Evolutionary conservation across 2,113 vertebrate genomes (phyloP).

Genomic region (Abramis brama): DNA sequence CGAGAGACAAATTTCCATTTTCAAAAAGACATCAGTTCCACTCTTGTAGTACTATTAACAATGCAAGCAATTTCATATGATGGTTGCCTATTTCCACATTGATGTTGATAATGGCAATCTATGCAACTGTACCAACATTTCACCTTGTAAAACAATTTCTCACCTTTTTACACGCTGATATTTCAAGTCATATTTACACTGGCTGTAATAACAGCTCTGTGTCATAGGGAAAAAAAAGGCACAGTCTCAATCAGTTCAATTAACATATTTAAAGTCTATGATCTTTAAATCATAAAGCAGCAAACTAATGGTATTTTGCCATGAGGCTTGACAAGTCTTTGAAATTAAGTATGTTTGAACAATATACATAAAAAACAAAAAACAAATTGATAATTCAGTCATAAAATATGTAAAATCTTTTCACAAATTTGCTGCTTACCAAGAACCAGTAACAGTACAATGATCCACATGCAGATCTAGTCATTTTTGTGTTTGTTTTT

Average conservation of each 20-base stretch:
- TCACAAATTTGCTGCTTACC: neutral
- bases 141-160: neutral
- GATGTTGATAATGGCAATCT: neutral
- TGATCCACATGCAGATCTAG: neutral
- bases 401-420: neutral
- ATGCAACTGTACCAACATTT: neutral
- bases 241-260: neutral
- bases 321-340: neutral
- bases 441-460: neutral
- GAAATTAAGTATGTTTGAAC: neutral
- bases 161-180: neutral
- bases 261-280: neutral
- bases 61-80: neutral
- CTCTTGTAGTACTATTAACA: conserved; percentile 1
- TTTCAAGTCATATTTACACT: conserved; percentile 18
- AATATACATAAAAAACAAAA: neutral
- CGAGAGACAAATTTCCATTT: neutral
- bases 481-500: neutral
- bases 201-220: conserved; percentile 10
- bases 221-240: conserved; percentile 17
- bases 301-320: neutral
- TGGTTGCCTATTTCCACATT: neutral
- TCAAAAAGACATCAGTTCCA: conserved; percentile 1
- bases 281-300: conserved; percentile 16
- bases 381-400: neutral